These are phyloP conservation scores for Sebastiscus albofasciatus DNA, from an alignment of 2,797 vertebrate genomes.

Conservation along the genomic window DNA sequence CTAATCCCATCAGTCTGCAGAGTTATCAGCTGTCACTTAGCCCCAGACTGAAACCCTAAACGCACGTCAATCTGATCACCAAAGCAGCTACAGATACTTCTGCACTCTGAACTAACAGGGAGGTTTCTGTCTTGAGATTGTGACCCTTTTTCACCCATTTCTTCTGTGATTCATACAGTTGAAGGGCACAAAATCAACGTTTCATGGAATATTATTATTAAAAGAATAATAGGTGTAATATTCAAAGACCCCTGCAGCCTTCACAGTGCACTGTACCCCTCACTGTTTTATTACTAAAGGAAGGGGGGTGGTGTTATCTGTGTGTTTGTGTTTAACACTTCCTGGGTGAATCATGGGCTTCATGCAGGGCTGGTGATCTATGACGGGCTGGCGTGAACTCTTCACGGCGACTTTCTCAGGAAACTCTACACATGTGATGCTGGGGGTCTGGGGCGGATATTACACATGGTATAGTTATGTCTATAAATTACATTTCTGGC, in stretches of 20 bases:
- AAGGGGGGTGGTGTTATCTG: slow-evolving; percentile 20
- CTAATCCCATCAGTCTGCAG: background rate
- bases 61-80: background rate
- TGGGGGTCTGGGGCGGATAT: slow-evolving; percentile 1
- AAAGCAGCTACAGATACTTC: background rate
- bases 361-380: slow-evolving; percentile 48
- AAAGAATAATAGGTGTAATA: background rate
- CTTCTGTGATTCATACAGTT: background rate
- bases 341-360: slow-evolving; percentile 59
- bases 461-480: background rate
- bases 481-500: slow-evolving; percentile 3
- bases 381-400: slow-evolving; percentile 50
- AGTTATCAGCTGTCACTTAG: background rate
- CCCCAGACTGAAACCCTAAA: background rate
- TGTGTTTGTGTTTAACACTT: slow-evolving; percentile 64
- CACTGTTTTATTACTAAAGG: slow-evolving; percentile 59
- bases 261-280: slow-evolving; percentile 15
- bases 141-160: background rate
- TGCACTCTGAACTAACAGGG: background rate
- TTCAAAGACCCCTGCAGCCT: slow-evolving; percentile 9
- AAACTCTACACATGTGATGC: slow-evolving; percentile 3
- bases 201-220: background rate
- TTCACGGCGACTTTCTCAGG: slow-evolving; percentile 22
- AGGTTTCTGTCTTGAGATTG: background rate
- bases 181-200: background rate